Evolutionary conservation across 2,888 invertebrate genomes (phyloP).

Genomic region (Andrena haemorrhoa): DNA sequence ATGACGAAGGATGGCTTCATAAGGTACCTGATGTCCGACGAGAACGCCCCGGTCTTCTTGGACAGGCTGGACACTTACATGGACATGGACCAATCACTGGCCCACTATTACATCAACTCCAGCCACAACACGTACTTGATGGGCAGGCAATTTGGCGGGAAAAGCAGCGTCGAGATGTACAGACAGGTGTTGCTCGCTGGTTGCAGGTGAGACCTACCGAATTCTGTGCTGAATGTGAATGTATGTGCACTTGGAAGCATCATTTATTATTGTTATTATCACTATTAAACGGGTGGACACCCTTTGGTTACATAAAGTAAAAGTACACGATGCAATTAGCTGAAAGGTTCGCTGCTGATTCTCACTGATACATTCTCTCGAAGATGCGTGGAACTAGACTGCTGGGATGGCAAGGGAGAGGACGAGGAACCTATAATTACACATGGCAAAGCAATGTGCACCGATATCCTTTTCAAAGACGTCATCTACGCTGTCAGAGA

Average conservation of each 20-base stretch:
- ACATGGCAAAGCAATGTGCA: conserved; percentile 99
- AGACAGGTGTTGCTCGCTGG: conserved; percentile 98
- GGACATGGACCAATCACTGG: conserved; percentile 99
- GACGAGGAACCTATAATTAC: conserved; percentile 99
- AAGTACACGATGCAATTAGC: no score
- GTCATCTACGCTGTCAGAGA: conserved; percentile 98
- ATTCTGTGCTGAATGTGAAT: neutral
- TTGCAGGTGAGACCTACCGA: conserved; percentile 90
- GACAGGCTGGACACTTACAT: conserved; percentile 98
- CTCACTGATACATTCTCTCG: conserved; percentile 52
- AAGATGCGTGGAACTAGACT: conserved; percentile 98
- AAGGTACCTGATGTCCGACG: conserved; percentile 99
- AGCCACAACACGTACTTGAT: conserved; percentile 98
- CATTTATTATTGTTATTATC: no score
- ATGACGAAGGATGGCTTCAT: conserved; percentile 98
- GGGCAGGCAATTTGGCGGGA: conserved; percentile 98
- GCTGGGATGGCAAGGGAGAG: conserved; percentile 99
- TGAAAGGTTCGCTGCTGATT: neutral
- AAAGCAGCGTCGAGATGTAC: conserved; percentile 99
- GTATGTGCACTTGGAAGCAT: no score
- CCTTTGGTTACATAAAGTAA: no score
- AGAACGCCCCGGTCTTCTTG: conserved; percentile 99
- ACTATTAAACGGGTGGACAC: no score
- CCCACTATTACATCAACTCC: conserved; percentile 99
- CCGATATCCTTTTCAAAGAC: conserved; percentile 98